Base-by-base conservation (phyloP, 2,888 invertebrate genomes). In the Erannis defoliaria region DNA sequence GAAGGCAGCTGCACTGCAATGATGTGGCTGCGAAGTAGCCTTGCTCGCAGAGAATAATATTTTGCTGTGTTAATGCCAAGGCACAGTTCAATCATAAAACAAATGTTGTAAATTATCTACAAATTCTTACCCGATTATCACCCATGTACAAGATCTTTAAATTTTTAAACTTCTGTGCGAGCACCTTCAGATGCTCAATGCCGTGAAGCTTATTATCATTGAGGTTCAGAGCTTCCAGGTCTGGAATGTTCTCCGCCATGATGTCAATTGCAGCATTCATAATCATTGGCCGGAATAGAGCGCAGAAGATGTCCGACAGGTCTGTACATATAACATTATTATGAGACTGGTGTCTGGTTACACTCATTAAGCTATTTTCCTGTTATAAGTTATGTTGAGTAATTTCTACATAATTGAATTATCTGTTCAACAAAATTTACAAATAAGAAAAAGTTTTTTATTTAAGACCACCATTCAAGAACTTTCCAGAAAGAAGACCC, bases 161-260 rank as follows among this genome's bases (percentile, higher is more conserved):
- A 67, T 94, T 94, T 5, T 96, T 95, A 54, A 97, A 90, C 74
- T 96, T 96, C 40, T 93, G 92, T 0, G 94, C 84, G 10, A 97
- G 78, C n/a, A 94, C 88, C 73, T 94, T 95, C 66, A 98, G 88
- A 68, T 95, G 95, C 54, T 96, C 96, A 55, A 97, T 84, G 5
- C 94, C 93, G 66, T 94, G 89, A 0, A 98, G 89, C 78, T 95
- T 95, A 85, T 98, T 98, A 51, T 96, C 95, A 78, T 96, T 96
- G 29, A 98, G 89, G 90, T 97, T 97, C 5, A 98, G 84, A 0
- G 97, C 97, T 78, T 95, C 95, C 38, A 97, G 86, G 80, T 97
- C 96, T 0, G 98, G 98, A 80, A 98, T 97, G 81, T 97, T 96
- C 67, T 97, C 96, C 12, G 95, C 93, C 38, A 98, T 96, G 29